These are phyloP conservation scores for Agraylea sexmaculata DNA, from an alignment of 1,140 invertebrate species.

Conservation along the genomic window DNA sequence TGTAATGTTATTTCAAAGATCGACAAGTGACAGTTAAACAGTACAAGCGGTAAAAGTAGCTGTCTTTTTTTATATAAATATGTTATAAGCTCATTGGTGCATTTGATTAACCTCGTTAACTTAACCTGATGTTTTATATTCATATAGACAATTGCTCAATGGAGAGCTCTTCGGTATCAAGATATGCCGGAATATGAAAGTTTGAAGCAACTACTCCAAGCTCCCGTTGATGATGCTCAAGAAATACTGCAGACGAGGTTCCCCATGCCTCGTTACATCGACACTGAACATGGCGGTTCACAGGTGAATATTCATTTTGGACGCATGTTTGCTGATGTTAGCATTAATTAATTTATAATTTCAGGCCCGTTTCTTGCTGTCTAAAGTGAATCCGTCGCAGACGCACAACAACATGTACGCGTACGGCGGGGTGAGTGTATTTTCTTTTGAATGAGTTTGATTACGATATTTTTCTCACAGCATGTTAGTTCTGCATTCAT, in stretches of 20 bases:
- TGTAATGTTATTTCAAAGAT: too few relatives aligned
- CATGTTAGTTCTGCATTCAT: too few relatives aligned
- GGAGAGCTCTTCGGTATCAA: slow-evolving; percentile 90
- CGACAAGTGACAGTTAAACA: too few relatives aligned
- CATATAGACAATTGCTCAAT: slow-evolving; percentile 86
- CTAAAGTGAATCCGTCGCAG: slow-evolving; percentile 98
- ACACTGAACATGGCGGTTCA: slow-evolving; percentile 96
- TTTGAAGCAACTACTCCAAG: slow-evolving; percentile 90
- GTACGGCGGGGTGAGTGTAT: slow-evolving; percentile 70
- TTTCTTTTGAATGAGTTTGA: slow-evolving; percentile 3
- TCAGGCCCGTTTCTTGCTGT: slow-evolving; percentile 92
- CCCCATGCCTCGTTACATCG: slow-evolving; percentile 97
- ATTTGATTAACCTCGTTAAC: too few relatives aligned
- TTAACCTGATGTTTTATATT: too few relatives aligned
- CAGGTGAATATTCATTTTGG: slow-evolving; percentile 25
- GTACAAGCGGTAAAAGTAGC: too few relatives aligned
- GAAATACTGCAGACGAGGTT: slow-evolving; percentile 92
- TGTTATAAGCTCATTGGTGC: not conserved
- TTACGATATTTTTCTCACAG: not conserved
- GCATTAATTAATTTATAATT: slow-evolving; percentile 15
- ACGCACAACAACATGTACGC: slow-evolving; percentile 99
- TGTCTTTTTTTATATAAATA: not conserved
- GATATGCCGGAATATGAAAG: slow-evolving; percentile 95
- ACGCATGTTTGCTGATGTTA: not conserved
- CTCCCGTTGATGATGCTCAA: slow-evolving; percentile 93